Conservation (phyloP, 2,113 vertebrate genomes). For the Gambusia affinis region DNA sequence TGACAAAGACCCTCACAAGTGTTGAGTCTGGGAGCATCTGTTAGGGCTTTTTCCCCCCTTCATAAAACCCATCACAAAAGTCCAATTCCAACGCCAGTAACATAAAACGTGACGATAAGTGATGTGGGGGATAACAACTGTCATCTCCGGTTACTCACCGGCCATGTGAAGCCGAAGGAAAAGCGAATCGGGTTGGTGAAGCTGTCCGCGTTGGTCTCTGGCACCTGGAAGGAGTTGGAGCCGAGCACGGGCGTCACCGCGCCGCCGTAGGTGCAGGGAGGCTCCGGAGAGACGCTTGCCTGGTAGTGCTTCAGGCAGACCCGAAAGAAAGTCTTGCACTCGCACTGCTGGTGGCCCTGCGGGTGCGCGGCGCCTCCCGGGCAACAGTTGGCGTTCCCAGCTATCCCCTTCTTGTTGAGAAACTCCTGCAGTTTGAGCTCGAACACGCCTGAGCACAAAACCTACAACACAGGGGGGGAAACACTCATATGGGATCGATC, state of each 20-base stretch:
- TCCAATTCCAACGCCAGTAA: not conserved
- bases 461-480: constrained; percentile 74
- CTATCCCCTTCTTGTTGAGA: constrained; percentile 92
- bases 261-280: constrained; percentile 96
- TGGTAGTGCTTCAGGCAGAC: constrained; percentile 98
- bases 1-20: constrained; percentile 77
- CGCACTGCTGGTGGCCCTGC: constrained; percentile 86
- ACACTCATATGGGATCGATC: not conserved
- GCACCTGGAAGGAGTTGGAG: constrained; percentile 95
- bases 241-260: constrained; percentile 94
- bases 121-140: not conserved
- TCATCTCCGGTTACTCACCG: constrained; percentile 82
- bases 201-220: constrained; percentile 86
- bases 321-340: constrained; percentile 98
- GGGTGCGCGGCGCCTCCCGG: constrained; percentile 76
- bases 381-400: constrained; percentile 92
- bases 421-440: constrained; percentile 98
- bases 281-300: constrained; percentile 94
- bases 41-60: constrained; percentile 32
- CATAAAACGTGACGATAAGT: not conserved
- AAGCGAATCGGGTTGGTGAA: constrained; percentile 96
- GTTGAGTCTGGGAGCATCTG: constrained; percentile 72
- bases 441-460: constrained; percentile 92
- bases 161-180: constrained; percentile 96
- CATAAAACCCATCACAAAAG: not conserved